Conservation (phyloP, 2,113 vertebrate species). For the Saguinus imperator region DNA sequence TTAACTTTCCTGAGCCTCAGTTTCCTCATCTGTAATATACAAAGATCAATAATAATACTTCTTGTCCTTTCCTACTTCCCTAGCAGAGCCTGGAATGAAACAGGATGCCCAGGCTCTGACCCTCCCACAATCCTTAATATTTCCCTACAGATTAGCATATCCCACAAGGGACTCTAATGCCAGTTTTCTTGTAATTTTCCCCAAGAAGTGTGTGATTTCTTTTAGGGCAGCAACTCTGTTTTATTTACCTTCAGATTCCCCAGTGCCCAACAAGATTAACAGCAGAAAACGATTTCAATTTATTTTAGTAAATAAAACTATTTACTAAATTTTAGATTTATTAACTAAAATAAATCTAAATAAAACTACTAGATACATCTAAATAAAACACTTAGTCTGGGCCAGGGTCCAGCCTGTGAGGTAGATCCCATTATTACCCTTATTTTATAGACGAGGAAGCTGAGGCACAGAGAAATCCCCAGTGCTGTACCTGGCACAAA, state of each 20-base stretch:
- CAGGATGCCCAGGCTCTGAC: not conserved
- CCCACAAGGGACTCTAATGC: not conserved
- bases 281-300: not conserved
- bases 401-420: not conserved
- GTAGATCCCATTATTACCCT: not conserved
- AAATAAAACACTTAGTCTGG: not conserved
- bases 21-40: not conserved
- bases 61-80: not conserved
- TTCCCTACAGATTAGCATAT: not conserved
- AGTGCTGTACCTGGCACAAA: not conserved
- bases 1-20: not conserved
- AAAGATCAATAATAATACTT: not conserved
- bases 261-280: not conserved
- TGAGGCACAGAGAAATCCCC: not conserved
- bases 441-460: not conserved
- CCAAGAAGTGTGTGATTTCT: not conserved
- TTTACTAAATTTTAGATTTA: too few relatives aligned
- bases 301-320: too few relatives aligned
- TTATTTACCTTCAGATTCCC: not conserved
- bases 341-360: too few relatives aligned
- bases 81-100: not conserved
- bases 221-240: not conserved
- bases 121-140: not conserved
- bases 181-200: not conserved
- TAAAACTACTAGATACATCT: too few relatives aligned